Evolutionary conservation across 2,888 invertebrate genomes (phyloP), one percentile per base, ranked within the genome.

Genomic region (Drosophila birchii): DNA sequence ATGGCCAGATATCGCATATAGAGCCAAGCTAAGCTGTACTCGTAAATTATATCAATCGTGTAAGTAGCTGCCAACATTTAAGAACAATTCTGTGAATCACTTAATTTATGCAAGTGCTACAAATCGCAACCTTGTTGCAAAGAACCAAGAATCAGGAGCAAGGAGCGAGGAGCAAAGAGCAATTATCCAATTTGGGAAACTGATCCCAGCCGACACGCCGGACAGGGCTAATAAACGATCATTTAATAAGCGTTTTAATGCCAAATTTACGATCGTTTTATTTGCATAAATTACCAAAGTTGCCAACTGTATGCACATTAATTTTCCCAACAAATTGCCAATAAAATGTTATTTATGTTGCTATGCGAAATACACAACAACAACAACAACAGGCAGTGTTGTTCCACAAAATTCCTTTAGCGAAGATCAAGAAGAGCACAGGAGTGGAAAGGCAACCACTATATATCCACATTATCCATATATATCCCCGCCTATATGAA

Each of bases 231-330:
- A 87, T 87, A 87, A 87, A 88, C 86, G 86, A 81, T 81, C 86
- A 81, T 86, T 87, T 87, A 88, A 87, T 87, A 88, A 88, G 80
- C 84, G 80, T 82, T 86, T 87, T 87, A 86, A 87, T 89, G 90
- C 88, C 89, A 89, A 90, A 89, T 90, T 90, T 90, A 90, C 83
- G 90, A 90, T 87, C 90, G 88, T 87, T 90, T 90, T 89, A 90
- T 90, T 90, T 90, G 89, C 90, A 90, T 90, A 90, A 90, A 90
- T 90, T 90, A 89, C 81, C 81, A 78, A 81, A 80, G 78, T 89
- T 86, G 84, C 88, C 80, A 87, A 86, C 84, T 79, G 80, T 74
- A 85, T 76, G 78, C 76, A 85, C 90, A 90, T 89, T 88, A 83
- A 89, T 89, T 87, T 89, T 58, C 74, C 79, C 67, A 75, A 83